phyloP scores from a whole-genome alignment of 2,888 invertebrate species.

The Polietes domitor region DNA sequence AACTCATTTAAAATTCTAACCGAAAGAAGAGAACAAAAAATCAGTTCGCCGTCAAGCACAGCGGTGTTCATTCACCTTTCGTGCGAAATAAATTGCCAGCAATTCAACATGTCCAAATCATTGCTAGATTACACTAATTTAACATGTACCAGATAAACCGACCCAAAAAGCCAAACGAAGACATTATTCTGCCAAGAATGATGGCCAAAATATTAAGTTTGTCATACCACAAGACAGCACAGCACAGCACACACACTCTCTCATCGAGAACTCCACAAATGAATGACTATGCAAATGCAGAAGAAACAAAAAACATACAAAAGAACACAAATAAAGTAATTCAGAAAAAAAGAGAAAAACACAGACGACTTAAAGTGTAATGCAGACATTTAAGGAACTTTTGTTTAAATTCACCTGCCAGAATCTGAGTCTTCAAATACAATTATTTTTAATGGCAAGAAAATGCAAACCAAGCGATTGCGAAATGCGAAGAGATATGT shows the following conservation, averaged over 20 bases:
- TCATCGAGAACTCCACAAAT: background rate
- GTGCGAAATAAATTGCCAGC: background rate
- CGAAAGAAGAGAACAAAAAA: background rate
- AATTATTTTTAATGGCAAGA: too few species aligned
- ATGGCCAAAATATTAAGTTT: constrained; percentile 45
- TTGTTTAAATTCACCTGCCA: background rate
- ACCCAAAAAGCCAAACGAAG: background rate
- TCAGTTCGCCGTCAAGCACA: background rate
- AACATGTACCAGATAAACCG: constrained; percentile 19
- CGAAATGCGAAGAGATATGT: too few species aligned
- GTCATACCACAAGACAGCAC: constrained; percentile 7
- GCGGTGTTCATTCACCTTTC: constrained; percentile 27
- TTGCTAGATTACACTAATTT: constrained; percentile 32
- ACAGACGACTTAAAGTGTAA: background rate
- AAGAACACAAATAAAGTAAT: background rate
- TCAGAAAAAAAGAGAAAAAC: background rate
- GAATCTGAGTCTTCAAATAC: too few species aligned
- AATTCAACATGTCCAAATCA: constrained; percentile 24
- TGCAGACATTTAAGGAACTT: background rate
- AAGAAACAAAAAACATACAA: background rate
- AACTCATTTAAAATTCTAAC: constrained; percentile 43
- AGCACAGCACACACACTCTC: background rate
- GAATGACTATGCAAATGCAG: background rate
- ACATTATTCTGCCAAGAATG: constrained; percentile 21
- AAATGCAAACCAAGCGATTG: too few species aligned